Evolutionary conservation across 2,797 vertebrate genomes (phyloP).

Genomic region (Acomys russatus): DNA sequence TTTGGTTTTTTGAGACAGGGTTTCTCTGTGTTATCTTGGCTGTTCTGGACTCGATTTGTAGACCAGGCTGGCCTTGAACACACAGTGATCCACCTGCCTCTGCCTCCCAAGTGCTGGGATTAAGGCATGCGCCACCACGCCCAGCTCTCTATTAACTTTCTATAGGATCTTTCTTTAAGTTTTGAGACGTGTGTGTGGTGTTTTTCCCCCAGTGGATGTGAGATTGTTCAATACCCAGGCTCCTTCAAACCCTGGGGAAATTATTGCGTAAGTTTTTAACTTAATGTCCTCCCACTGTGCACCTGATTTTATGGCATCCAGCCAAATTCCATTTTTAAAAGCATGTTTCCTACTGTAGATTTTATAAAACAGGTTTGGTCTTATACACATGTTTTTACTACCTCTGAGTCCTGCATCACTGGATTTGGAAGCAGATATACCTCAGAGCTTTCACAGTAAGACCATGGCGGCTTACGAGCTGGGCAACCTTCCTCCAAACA

Average conservation of each 20-base stretch:
- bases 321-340: not conserved
- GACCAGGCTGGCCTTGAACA: no score
- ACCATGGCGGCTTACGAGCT: not conserved
- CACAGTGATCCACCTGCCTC: no score
- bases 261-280: not conserved
- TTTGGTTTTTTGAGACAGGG: no score
- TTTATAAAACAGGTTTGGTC: slow-evolving; percentile 45
- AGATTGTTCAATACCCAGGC: not conserved
- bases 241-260: not conserved
- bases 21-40: no score
- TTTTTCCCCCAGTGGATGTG: not conserved
- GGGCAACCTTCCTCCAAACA: not conserved
- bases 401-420: slow-evolving; percentile 62
- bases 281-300: not conserved
- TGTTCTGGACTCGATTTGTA: no score
- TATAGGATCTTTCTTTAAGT: not conserved
- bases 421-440: not conserved
- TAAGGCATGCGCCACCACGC: no score
- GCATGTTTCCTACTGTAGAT: not conserved
- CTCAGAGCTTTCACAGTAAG: not conserved
- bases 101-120: no score
- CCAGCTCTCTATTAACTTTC: not conserved
- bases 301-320: not conserved
- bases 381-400: slow-evolving; percentile 37
- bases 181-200: not conserved